Evolutionary conservation across 2,888 invertebrate genomes (phyloP).

Genomic region (Proisotoma minuta): DNA sequence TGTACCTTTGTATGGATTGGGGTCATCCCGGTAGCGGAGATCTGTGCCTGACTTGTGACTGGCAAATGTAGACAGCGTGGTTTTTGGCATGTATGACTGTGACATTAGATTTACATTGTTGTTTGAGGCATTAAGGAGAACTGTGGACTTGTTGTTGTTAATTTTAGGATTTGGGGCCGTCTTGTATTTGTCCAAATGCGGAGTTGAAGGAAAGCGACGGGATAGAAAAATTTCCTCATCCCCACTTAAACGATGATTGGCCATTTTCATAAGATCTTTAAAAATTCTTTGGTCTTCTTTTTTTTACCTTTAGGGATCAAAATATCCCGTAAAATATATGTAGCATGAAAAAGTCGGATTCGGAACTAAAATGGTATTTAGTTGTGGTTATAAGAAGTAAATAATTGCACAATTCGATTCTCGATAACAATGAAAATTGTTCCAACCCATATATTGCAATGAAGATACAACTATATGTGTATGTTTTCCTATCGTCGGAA

Average conservation of each 20-base stretch:
- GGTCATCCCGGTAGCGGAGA: slow-evolving; percentile 45
- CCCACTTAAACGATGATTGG: slow-evolving; percentile 24
- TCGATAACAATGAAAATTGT: not conserved
- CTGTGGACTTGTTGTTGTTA: slow-evolving; percentile 21
- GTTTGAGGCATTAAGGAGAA: slow-evolving; percentile 23
- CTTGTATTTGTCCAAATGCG: slow-evolving; percentile 40
- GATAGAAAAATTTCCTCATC: slow-evolving; percentile 31
- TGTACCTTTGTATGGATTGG: slow-evolving; percentile 48
- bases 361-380: too few relatives aligned
- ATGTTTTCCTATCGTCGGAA: not conserved
- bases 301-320: too few relatives aligned
- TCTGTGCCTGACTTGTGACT: slow-evolving; percentile 27
- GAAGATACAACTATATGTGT: too few relatives aligned
- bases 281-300: too few relatives aligned
- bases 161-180: slow-evolving; percentile 19
- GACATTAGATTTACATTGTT: slow-evolving; percentile 25
- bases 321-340: too few relatives aligned
- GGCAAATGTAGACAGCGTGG: slow-evolving; percentile 44
- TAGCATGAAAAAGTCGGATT: too few relatives aligned
- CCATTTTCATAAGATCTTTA: too few relatives aligned
- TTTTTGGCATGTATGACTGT: slow-evolving; percentile 36
- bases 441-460: not conserved
- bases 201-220: slow-evolving; percentile 46
- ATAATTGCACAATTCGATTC: slow-evolving; percentile 1
- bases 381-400: too few relatives aligned